These are phyloP conservation scores for Eristalis pertinax DNA, from an alignment of 2,888 invertebrate genomes.

Conservation along the genomic window DNA sequence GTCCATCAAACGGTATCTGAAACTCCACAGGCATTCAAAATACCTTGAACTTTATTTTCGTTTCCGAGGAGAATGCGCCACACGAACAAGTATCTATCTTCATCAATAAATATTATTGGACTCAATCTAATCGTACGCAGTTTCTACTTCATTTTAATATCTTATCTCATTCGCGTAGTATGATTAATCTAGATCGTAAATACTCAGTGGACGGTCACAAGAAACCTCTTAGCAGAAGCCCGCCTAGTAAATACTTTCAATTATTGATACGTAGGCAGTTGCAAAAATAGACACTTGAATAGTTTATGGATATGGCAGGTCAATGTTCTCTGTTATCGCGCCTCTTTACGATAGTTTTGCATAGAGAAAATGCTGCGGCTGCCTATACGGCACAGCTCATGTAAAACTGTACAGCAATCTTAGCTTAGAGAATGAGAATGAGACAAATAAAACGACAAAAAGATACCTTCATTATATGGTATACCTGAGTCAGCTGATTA, in stretches of 20 bases:
- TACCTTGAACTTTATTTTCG: neutral
- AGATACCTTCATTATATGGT: too few species aligned
- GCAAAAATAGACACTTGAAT: neutral
- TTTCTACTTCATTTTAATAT: neutral
- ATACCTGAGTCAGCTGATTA: slow-evolving; percentile 38
- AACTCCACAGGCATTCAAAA: neutral
- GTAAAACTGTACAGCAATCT: neutral
- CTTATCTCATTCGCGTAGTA: neutral
- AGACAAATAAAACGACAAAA: neutral
- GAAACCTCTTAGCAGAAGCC: neutral
- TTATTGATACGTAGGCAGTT: neutral
- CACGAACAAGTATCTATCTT: neutral
- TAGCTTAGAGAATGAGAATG: neutral
- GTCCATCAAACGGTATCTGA: neutral
- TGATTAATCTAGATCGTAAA: slow-evolving; percentile 1
- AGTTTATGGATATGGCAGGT: neutral
- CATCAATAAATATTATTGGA: neutral
- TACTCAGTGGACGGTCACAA: neutral
- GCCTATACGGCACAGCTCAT: neutral
- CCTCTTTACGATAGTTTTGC: neutral
- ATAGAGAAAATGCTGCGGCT: neutral
- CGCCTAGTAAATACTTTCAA: neutral
- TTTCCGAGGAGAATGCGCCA: neutral
- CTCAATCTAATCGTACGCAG: slow-evolving; percentile 17
- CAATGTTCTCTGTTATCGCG: neutral